A percentile compares a stretch with the other conserved stretches of the same genome.
Conservation (phyloP, 2,797 vertebrate genomes). For the Rhinophrynus dorsalis region DNA sequence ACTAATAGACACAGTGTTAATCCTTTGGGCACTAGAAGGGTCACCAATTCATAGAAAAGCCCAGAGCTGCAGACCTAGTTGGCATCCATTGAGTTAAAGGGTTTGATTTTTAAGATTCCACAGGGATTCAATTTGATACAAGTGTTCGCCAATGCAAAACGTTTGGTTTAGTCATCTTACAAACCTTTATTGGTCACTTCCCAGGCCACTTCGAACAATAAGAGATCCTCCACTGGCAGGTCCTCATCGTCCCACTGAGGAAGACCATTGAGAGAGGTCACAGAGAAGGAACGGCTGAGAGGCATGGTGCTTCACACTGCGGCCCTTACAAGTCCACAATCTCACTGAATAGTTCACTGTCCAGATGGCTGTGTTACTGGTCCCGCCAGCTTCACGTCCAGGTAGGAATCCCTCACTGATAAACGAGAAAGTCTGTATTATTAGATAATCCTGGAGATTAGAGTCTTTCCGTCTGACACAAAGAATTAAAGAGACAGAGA, state of each 20-base stretch:
- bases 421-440: neutral
- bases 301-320: conserved; percentile 70
- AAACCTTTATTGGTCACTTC: conserved; percentile 96
- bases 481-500: neutral
- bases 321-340: too few relatives aligned
- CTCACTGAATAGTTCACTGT: too few relatives aligned
- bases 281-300: conserved; percentile 83
- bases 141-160: too few relatives aligned
- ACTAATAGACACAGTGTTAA: too few relatives aligned
- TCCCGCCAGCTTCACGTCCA: neutral
- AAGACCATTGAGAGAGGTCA: conserved; percentile 86
- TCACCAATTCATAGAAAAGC: too few relatives aligned
- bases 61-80: too few relatives aligned
- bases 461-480: conserved; percentile 17
- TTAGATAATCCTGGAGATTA: conserved; percentile 27
- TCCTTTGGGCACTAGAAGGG: too few relatives aligned
- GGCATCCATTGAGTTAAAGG: too few relatives aligned
- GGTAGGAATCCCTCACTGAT: neutral
- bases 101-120: too few relatives aligned
- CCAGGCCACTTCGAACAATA: conserved; percentile 95
- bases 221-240: conserved; percentile 82
- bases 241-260: conserved; percentile 84
- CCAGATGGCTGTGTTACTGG: neutral
- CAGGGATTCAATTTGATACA: too few relatives aligned
- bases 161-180: too few relatives aligned